Conservation (phyloP, 2,797 vertebrate species). For the Dromococcyx pavoninus region DNA sequence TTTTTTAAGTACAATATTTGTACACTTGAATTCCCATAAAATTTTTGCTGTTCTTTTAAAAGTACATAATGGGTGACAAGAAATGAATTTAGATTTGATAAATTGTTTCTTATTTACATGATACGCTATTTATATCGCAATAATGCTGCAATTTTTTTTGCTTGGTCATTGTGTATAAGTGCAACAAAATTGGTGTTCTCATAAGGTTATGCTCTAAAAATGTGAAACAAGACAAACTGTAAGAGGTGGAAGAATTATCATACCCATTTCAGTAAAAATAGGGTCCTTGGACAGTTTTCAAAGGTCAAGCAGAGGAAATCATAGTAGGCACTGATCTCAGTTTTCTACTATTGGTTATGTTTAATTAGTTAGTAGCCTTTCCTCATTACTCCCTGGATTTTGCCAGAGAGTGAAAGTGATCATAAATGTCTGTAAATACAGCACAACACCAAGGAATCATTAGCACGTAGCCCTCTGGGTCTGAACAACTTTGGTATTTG, state of each 20-base stretch:
- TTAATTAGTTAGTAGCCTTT: not conserved
- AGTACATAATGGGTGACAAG: not conserved
- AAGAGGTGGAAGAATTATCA: not conserved
- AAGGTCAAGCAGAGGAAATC: not conserved
- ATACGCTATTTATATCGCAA: not conserved
- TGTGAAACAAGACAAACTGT: not conserved
- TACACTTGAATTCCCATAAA: not conserved
- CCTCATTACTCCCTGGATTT: not conserved
- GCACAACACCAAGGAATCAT: fast-evolving
- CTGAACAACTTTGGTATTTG: not conserved
- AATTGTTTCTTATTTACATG: not conserved
- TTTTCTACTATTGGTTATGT: not conserved
- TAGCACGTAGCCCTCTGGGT: not conserved
- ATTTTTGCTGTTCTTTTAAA: not conserved
- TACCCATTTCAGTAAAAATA: not conserved
- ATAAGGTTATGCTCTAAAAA: not conserved
- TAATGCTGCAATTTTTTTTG: not conserved
- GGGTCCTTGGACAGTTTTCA: not conserved
- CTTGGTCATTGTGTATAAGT: not conserved
- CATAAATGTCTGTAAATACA: not conserved
- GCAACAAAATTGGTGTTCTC: not conserved
- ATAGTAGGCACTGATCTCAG: not conserved
- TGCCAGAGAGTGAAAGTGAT: not conserved
- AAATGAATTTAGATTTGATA: not conserved
- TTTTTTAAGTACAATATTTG: not conserved